phyloP scores from a whole-genome alignment of 30 jellyfish, hydroid and myxozoan genomes.

The Sanderia malayensis region DNA sequence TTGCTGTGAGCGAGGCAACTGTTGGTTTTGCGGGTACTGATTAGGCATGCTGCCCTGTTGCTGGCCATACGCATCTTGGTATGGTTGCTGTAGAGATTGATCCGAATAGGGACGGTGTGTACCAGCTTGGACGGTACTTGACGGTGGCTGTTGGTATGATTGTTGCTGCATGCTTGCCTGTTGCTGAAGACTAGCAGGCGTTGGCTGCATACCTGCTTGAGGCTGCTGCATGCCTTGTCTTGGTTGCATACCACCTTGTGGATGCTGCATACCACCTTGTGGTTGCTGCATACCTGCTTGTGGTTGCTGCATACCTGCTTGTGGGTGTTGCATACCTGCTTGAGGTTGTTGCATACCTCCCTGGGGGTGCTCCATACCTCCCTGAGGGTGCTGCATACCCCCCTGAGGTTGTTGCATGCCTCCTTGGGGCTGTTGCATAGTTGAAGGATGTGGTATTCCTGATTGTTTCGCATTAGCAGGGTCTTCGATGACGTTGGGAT shows the following conservation, averaged over 20 bases:
- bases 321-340: slow-evolving; percentile 9
- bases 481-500: background rate
- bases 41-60: slow-evolving; percentile 16
- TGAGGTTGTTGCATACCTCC: slow-evolving; percentile 6
- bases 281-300: background rate
- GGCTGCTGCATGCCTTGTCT: background rate
- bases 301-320: slow-evolving; percentile 26
- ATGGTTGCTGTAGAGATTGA: slow-evolving; percentile 6
- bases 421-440: background rate
- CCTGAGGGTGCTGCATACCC: background rate
- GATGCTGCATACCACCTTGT: slow-evolving; percentile 1
- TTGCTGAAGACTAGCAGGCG: background rate
- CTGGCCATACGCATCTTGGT: slow-evolving; percentile 26
- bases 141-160: slow-evolving; percentile 33
- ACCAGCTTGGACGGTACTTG: slow-evolving; percentile 10
- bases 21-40: slow-evolving; percentile 30
- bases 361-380: background rate
- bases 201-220: slow-evolving; percentile 27
- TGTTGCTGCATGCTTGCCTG: slow-evolving; percentile 23
- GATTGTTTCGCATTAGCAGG: background rate
- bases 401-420: slow-evolving; percentile 3
- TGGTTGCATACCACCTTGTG: background rate
- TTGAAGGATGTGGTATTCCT: background rate
- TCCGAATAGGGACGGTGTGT: background rate
- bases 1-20: slow-evolving; percentile 19